Evolutionary conservation across 2,888 invertebrate genomes (phyloP).

Genomic region (Furcula furcula): DNA sequence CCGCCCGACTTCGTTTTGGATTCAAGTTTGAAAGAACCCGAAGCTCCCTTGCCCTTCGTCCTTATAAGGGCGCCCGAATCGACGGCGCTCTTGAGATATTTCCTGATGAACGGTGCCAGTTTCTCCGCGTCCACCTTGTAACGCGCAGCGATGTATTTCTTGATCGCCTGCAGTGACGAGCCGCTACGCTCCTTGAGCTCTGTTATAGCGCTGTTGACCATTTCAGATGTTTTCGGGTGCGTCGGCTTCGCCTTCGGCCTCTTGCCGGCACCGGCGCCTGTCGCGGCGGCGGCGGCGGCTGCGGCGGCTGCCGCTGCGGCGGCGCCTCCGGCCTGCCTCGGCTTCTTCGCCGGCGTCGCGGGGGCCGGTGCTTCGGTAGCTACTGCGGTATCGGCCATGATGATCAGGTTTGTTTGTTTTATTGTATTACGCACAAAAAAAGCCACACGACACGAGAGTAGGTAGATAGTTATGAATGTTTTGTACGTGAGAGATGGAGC

Average conservation of each 20-base stretch:
- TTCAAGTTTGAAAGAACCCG: conserved; percentile 68
- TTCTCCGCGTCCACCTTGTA: conserved; percentile 83
- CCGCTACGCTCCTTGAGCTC: conserved; percentile 80
- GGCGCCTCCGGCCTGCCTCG: conserved; percentile 31
- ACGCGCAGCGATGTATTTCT: conserved; percentile 82
- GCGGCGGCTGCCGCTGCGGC: conserved; percentile 18
- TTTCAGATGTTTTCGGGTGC: conserved; percentile 43
- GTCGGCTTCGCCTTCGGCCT: conserved; percentile 53
- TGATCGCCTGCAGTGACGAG: conserved; percentile 80
- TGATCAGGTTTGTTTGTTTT: background rate
- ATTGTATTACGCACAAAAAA: background rate
- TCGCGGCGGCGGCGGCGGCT: conserved; percentile 17
- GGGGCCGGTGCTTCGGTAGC: conserved; percentile 42
- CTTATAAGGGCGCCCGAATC: conserved; percentile 74
- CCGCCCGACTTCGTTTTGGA: conserved; percentile 33
- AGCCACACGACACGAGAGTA: background rate
- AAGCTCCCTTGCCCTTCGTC: conserved; percentile 80
- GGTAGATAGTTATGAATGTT: background rate
- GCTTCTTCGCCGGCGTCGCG: conserved; percentile 43
- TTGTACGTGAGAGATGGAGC: background rate
- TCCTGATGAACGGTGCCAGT: conserved; percentile 81
- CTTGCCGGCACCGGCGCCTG: conserved; percentile 28
- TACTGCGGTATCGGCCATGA: conserved; percentile 43
- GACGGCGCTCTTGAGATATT: conserved; percentile 79
- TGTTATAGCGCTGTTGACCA: conserved; percentile 81